These are phyloP conservation scores for Trichogramma dendrolimi DNA, from an alignment of 2,888 invertebrate genomes.

Conservation along the genomic window DNA sequence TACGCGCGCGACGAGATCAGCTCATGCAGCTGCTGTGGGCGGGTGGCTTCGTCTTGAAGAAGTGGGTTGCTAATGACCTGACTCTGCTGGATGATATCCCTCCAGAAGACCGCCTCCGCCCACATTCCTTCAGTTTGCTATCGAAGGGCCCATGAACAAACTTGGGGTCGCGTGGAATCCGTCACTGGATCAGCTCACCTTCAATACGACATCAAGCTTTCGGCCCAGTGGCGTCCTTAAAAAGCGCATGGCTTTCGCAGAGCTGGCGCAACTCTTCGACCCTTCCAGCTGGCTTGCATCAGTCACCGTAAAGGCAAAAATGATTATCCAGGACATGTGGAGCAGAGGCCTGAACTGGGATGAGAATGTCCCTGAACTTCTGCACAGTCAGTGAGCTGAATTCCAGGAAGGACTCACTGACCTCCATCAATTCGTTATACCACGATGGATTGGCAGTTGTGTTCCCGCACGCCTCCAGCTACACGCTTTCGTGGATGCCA, in stretches of 20 bases:
- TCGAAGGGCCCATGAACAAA: neutral
- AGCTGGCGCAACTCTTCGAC: conserved; percentile 1
- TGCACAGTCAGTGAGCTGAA: no score
- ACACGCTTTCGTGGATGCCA: no score
- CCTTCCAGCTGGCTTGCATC: conserved; percentile 12
- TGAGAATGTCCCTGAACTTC: no score
- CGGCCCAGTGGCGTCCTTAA: neutral
- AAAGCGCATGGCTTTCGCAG: neutral
- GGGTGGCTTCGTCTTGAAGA: neutral
- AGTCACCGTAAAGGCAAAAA: no score
- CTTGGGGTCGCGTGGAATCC: conserved; percentile 3
- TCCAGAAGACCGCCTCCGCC: neutral
- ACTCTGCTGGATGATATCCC: neutral
- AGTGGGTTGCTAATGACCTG: conserved; percentile 8
- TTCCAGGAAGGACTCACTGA: no score
- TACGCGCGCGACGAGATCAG: neutral
- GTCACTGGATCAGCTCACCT: neutral
- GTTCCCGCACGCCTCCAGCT: no score
- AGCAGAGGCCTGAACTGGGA: no score
- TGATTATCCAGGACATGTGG: no score
- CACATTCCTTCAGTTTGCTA: neutral
- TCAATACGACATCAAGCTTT: neutral
- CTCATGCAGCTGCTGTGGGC: neutral
- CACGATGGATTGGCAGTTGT: no score
- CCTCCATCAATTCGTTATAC: no score